These are phyloP conservation scores for Agrilus planipennis DNA, from an alignment of 1,140 invertebrate genomes.

Conservation along the genomic window DNA sequence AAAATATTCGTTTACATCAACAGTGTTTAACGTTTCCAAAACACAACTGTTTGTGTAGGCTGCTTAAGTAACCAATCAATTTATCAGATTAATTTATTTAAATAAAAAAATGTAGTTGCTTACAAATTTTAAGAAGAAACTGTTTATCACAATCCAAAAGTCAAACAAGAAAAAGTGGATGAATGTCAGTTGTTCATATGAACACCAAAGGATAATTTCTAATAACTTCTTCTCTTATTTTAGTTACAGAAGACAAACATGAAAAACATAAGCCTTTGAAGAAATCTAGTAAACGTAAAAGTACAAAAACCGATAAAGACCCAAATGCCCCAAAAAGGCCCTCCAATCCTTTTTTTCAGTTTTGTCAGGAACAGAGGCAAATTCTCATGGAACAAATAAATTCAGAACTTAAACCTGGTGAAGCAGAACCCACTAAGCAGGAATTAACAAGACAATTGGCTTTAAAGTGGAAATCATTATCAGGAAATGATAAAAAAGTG, in stretches of 20 bases:
- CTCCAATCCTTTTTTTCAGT: slow-evolving; percentile 70
- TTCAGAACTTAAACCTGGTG: slow-evolving; percentile 43
- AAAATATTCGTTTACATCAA: no score
- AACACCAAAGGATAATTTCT: no score
- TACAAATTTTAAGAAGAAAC: no score
- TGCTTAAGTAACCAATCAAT: no score
- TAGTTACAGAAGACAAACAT: slow-evolving; percentile 1
- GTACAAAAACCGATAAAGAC: slow-evolving; percentile 47
- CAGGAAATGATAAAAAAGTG: slow-evolving; percentile 57
- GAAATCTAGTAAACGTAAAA: slow-evolving; percentile 39
- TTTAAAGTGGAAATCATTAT: slow-evolving; percentile 58
- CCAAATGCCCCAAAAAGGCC: slow-evolving; percentile 67
- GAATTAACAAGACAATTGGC: slow-evolving; percentile 62
- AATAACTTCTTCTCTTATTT: no score
- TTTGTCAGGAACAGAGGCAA: slow-evolving; percentile 63
- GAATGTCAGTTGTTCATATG: no score
- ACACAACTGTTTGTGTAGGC: no score
- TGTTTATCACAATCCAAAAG: no score
- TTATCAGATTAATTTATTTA: no score
- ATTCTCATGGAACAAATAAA: slow-evolving; percentile 53
- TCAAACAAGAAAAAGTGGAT: no score
- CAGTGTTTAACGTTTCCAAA: no score
- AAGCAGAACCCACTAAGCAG: slow-evolving; percentile 57
- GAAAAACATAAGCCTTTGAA: slow-evolving; percentile 25
- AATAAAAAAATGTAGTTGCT: no score